Base-by-base conservation (phyloP, 2,113 vertebrate genomes). In the Myotis brandtii region DNA sequence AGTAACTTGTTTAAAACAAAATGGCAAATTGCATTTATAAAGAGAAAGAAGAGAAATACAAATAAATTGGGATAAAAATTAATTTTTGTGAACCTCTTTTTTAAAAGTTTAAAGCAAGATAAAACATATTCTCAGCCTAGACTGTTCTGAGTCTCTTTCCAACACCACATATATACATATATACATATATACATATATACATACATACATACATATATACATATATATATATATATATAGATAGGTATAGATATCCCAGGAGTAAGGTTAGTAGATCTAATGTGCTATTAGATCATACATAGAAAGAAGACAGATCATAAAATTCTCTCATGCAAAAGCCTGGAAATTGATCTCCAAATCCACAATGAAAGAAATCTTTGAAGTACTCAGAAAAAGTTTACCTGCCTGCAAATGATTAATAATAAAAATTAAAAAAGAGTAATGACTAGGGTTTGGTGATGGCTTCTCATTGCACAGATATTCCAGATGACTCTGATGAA, bases 1-100 rank as follows among this genome's bases (percentile, higher is more conserved):
- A 97, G 95, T 92, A 34, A 96, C 40, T 97, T 82, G 0, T 0
- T 93, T 98, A 92, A 97, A 97, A 98, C 94, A 81, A 97, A 97
- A 97, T 96, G 93, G 77, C 66, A 32, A 72, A 98, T 48, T 96
- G 87, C 77, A 96, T 89, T 97, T 97, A 76, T 77, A 88, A 97
- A 97, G 21, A 97, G 89, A 73, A 98, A 80, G 91, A 46, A 46
- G 46, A 95, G n/a, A 69, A 64, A 2, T 48, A 12, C 11, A 91
- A 56, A 85, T 23, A 37, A 46, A 16, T 50, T 3, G 17, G 2
- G 0, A 23, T 50, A 79, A 62, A 86, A 50, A 70, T 46, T 3
- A 72, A 32, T 37, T 16, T 18, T 8, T 70, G 2, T 32, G 9
- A 95, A 43, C 0, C 1, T 50, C 50, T 9, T 34, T 30, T 2